Evolutionary conservation across 2,888 invertebrate species (phyloP), one percentile per base, ranked within the genome.

Genomic region (Mesorhabditis belari): DNA sequence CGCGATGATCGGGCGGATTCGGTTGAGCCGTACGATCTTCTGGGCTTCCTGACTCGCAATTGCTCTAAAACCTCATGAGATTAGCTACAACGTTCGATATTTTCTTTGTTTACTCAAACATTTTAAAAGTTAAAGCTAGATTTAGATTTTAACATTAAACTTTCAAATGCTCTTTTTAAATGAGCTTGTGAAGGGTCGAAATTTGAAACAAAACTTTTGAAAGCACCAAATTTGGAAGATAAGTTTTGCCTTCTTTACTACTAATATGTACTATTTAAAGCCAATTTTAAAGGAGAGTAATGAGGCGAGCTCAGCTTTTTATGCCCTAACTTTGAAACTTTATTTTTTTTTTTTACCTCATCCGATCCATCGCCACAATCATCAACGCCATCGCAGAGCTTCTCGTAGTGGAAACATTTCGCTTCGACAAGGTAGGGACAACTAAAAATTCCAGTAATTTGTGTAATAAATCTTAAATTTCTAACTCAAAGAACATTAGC

Each of bases 371-470:
- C 94, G 1, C 72, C 66, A 73, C 84, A 84, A 58, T 81, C 80
- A 50, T 83, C 83, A 50, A 85, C 85, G 6, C 82, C 82, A 76
- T 92, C 88, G 76, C 92, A 92, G 12, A 92, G 87, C 62, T 86
- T 86, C 17, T 86, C 83, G 81, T 89, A 90, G 0, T 88, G 86
- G 71, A 95, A 91, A 81, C 95, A 96, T 70, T 61, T 63, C n/a
- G 65, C 63, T 25, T 66, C 66, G 19, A 57, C 50, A 19, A 73
- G 62, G 54, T 71, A 71, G 0, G 73, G 71, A 49, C 73, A 73
- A 23, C 73, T 57, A 63, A 67, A 71, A 28, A 9, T 5, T 9
- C 9, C 24, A 51, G n/a, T 51, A 19, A 9, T 51, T 19, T 19
- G 12, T 51, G 9, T 19, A 19, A 21, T 55, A 28, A 29, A 4